Evolutionary conservation across 2,888 invertebrate genomes (phyloP).

Genomic region (Brachyopa scutellaris): DNA sequence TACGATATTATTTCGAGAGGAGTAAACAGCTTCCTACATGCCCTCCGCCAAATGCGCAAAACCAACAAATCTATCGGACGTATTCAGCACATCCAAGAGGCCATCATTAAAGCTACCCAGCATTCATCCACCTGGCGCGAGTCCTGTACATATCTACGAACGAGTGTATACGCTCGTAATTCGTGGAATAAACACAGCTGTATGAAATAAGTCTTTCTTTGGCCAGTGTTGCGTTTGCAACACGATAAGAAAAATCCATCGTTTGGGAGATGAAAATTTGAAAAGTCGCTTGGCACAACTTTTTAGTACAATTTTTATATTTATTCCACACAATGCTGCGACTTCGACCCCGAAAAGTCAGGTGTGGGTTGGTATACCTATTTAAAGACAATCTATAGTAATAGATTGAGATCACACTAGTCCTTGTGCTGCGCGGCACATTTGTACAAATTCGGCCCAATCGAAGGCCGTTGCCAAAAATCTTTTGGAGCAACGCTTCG

Average conservation of each 20-base stretch:
- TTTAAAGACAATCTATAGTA: background rate
- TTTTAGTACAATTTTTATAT: background rate
- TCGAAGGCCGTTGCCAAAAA: conserved; percentile 12
- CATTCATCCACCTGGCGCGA: too few species aligned
- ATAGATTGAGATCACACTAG: background rate
- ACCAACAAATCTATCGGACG: background rate
- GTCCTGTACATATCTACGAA: too few species aligned
- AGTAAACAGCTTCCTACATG: background rate
- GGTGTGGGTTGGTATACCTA: too few species aligned
- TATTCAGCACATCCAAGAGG: background rate
- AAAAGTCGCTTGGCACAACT: background rate
- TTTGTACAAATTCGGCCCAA: background rate
- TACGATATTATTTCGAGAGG: conserved; percentile 21
- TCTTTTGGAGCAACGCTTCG: background rate
- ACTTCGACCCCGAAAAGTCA: too few species aligned
- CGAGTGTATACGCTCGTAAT: conserved; percentile 2
- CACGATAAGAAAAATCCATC: background rate
- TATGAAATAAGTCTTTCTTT: background rate
- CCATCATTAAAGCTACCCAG: background rate
- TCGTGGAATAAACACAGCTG: conserved; percentile 7
- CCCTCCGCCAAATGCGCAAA: background rate
- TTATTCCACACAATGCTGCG: background rate
- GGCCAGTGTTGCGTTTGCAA: too few species aligned
- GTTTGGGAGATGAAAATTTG: background rate
- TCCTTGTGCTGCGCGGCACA: too few species aligned